phyloP scores from a whole-genome alignment of 2,888 invertebrate genomes.

The Tenthredo amoena region DNA sequence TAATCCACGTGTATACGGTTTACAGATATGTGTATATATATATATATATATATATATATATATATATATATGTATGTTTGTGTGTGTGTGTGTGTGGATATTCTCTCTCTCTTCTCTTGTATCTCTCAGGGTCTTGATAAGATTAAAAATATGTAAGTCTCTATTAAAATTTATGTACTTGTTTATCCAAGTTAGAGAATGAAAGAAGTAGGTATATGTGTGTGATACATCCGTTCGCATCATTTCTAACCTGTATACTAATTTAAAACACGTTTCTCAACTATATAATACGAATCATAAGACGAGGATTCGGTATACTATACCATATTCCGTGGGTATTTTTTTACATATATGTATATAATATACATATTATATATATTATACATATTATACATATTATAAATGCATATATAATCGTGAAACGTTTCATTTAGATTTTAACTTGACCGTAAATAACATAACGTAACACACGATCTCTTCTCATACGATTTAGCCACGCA shows the following conservation, averaged over 20 bases:
- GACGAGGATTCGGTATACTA: too few species aligned
- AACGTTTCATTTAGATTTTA: neutral
- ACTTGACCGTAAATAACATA: neutral
- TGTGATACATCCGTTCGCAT: constrained; percentile 34
- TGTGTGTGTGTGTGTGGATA: too few species aligned
- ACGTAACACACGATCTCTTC: constrained; percentile 3
- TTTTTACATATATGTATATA: neutral
- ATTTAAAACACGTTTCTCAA: neutral
- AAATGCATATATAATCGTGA: neutral
- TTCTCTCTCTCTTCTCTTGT: constrained; percentile 23
- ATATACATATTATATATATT: neutral
- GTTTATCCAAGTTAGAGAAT: constrained; percentile 60
- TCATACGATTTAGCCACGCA: neutral
- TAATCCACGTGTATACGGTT: neutral
- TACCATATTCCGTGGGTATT: neutral
- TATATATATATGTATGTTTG: neutral
- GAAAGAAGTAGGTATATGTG: constrained; percentile 11
- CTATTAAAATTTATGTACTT: constrained; percentile 68
- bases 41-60: too few species aligned
- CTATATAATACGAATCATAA: neutral
- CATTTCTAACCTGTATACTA: neutral
- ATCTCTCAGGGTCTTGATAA: constrained; percentile 61
- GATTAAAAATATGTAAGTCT: constrained; percentile 66
- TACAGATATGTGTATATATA: neutral
- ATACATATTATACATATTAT: neutral